A percentile compares a stretch with the other conserved stretches of the same genome.
These are phyloP conservation scores for Stichopus chloronotus DNA, from an alignment of 35 echinoderm and acorn worm species.

Conservation along the genomic window DNA sequence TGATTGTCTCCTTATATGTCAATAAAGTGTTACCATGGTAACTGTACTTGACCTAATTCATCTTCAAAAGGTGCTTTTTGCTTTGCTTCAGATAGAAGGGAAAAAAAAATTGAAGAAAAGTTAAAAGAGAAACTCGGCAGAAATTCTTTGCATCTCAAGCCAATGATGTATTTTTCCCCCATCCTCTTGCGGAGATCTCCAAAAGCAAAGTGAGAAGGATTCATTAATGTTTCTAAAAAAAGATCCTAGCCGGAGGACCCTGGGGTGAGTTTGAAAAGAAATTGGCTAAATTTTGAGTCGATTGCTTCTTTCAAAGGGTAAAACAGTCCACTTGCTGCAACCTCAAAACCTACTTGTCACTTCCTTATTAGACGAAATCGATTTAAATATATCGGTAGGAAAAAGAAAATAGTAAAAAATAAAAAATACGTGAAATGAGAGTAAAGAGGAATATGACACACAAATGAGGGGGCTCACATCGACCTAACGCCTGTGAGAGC, in stretches of 20 bases:
- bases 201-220: not conserved
- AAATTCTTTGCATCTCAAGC: not conserved
- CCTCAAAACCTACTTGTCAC: constrained; percentile 43
- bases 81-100: not conserved
- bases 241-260: constrained; percentile 15
- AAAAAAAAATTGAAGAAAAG: not conserved
- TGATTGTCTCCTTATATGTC: not conserved
- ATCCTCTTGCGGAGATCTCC: no score
- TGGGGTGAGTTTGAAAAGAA: constrained; percentile 27
- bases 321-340: constrained; percentile 31
- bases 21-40: constrained; percentile 12
- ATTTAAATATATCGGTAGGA: not conserved
- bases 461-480: not conserved
- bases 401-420: constrained; percentile 6
- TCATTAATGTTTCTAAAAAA: constrained; percentile 53
- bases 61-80: constrained; percentile 18
- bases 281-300: constrained; percentile 36
- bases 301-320: not conserved
- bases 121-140: not conserved
- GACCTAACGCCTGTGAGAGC: not conserved
- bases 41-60: constrained; percentile 16
- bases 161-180: no score
- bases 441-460: not conserved
- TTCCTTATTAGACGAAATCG: constrained; percentile 43
- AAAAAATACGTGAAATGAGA: not conserved